Percentiles rank a stretch among this genome's conserved stretches.
phyloP scores from a whole-genome alignment of 1,140 invertebrate species.

The Lerema accius region DNA sequence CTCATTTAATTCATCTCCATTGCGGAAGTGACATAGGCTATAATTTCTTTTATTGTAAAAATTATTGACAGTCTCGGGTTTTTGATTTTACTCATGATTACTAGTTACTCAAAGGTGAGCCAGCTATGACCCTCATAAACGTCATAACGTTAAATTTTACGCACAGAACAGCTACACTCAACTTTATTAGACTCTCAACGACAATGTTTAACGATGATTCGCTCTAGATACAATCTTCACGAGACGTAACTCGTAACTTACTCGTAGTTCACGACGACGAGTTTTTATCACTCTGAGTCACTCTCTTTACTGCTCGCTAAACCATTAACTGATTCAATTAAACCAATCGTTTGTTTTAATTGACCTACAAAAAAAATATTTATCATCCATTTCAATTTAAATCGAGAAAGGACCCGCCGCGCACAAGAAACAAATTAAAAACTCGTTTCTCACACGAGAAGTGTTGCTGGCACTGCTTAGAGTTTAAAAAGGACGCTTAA shows the following conservation, averaged over 20 bases:
- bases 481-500: conserved; percentile 21
- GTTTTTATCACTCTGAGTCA: too few relatives aligned
- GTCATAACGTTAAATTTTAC: neutral
- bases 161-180: neutral
- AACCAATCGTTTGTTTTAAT: conserved; percentile 7
- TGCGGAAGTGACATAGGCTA: too few relatives aligned
- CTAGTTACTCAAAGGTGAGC: too few relatives aligned
- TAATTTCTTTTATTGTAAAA: too few relatives aligned
- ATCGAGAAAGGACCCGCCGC: neutral
- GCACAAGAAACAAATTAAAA: conserved; percentile 27
- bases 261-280: too few relatives aligned
- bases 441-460: conserved; percentile 18
- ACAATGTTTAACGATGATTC: neutral
- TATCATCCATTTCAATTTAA: conserved; percentile 21
- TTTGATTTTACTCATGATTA: too few relatives aligned
- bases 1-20: too few relatives aligned
- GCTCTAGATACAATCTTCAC: neutral
- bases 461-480: conserved; percentile 12
- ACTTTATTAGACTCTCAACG: neutral
- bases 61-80: too few relatives aligned
- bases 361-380: conserved; percentile 9
- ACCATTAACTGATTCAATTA: neutral
- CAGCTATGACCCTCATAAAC: neutral
- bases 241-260: neutral
- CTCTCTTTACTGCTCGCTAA: neutral